Evolutionary conservation across 1,140 invertebrate species (phyloP), one percentile per base, ranked within the genome.

Genomic region (Scaptodrosophila lebanonensis): DNA sequence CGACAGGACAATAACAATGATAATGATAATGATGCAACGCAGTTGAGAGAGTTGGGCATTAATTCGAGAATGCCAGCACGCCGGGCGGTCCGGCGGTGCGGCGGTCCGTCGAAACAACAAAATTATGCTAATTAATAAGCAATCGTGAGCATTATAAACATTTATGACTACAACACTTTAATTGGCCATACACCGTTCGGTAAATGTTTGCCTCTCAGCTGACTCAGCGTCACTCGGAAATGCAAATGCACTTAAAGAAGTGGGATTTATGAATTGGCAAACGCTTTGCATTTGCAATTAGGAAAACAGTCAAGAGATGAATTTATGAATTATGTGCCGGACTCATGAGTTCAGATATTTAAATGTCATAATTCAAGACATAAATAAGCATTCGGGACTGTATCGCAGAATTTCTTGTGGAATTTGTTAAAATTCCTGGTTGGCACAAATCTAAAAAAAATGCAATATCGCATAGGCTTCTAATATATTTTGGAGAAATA

Each of bases 211-310:
- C 40, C 25, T 42, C 32, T 38, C 47, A 35, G 6, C 40, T 52
- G 67, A 66, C 47, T 58, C 61, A 60, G 36, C 6, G 13, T 20
- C 18, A 43, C 32, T 15, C 32, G 38, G 11, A n/a, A 15, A 29
- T 44, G 9, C 17, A 22, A 20, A 61, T n/a, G n/a, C n/a, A n/a
- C n/a, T n/a, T n/a, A n/a, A n/a, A n/a, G n/a, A n/a, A n/a, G n/a
- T n/a, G n/a, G n/a, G n/a, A 70, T 70, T 79, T 65, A 75, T 76
- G 68, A 79, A 77, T 77, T 79, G 73, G 73, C 73, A 77, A 65
- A 29, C 39, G 30, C 35, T 60, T 50, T 5, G 47, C 48, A 7
- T 17, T 35, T 53, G 49, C 66, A 71, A 76, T 77, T 71, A 66
- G 64, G n/a, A n/a, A n/a, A n/a, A n/a, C n/a, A n/a, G n/a, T n/a